Percentiles rank a stretch among this genome's conserved stretches.
Evolutionary conservation across 2,888 invertebrate genomes (phyloP).

Genomic region (Orthosia cruda): DNA sequence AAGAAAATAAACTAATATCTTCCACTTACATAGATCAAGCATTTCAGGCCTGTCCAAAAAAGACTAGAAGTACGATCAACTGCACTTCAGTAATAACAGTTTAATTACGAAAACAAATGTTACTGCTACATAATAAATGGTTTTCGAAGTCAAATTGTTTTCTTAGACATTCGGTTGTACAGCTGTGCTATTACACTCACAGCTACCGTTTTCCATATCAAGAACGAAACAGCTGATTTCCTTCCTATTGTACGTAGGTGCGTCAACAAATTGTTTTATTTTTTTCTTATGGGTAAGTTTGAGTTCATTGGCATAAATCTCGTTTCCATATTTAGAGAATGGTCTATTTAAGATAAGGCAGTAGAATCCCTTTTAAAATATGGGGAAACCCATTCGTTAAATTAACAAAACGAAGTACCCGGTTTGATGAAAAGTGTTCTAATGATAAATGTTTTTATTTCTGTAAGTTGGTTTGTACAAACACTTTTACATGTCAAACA

Average conservation of each 20-base stretch:
- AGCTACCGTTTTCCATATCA: constrained; percentile 4
- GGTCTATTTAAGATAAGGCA: background rate
- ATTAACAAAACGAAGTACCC: background rate
- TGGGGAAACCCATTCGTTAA: background rate
- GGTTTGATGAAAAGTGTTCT: too few relatives aligned
- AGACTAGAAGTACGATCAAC: background rate
- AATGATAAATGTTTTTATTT: too few relatives aligned
- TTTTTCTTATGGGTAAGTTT: background rate
- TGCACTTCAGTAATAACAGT: background rate
- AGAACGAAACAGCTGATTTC: background rate
- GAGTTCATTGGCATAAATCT: background rate
- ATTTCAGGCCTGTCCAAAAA: constrained; percentile 14
- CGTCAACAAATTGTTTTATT: background rate
- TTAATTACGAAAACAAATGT: background rate
- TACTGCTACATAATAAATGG: background rate
- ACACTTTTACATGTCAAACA: too few relatives aligned
- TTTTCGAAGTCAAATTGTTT: background rate
- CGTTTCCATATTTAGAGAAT: background rate
- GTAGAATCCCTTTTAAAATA: background rate
- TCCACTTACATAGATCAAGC: background rate
- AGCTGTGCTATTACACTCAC: background rate
- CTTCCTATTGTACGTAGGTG: constrained; percentile 11
- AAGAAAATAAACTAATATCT: background rate
- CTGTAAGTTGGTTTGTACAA: too few relatives aligned
- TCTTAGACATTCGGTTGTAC: background rate